Conservation (phyloP, 2,797 vertebrate species). For the Odontamblyopus lacepedii region DNA sequence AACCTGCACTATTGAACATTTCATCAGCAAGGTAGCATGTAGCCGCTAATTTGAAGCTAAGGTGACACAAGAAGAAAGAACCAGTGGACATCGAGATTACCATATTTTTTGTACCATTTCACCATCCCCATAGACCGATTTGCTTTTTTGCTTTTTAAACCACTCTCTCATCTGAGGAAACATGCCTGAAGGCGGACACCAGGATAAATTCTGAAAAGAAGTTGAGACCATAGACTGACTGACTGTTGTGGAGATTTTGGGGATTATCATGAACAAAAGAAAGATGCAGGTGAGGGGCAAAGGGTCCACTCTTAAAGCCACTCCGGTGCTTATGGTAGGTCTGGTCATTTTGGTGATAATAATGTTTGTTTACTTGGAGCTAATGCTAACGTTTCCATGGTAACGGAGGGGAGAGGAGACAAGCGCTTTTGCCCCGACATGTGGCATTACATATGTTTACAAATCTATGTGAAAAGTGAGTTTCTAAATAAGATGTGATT, state of each 20-base stretch:
- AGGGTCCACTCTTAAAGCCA: conserved; percentile 45
- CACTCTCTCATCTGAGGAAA: conserved; percentile 56
- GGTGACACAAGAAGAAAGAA: conserved; percentile 46
- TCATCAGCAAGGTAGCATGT: conserved; percentile 43
- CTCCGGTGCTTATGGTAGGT: conserved; percentile 56
- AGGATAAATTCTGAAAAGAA: conserved; percentile 61
- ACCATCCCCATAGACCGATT: conserved; percentile 41
- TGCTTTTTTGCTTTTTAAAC: conserved; percentile 48
- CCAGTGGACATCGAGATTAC: conserved; percentile 22
- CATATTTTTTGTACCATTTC: conserved; percentile 52
- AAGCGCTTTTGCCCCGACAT: conserved; percentile 14
- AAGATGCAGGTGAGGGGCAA: conserved; percentile 52
- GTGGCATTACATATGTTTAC: not conserved
- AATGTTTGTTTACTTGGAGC: conserved; percentile 70
- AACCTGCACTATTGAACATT: conserved; percentile 43
- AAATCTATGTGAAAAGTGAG: not conserved
- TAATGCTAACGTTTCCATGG: conserved; percentile 72
- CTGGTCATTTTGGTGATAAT: conserved; percentile 68
- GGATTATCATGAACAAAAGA: conserved; percentile 64
- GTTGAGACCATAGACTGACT: not conserved
- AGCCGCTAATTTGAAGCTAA: conserved; percentile 48
- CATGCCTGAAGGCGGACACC: conserved; percentile 52
- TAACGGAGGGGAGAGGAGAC: conserved; percentile 37
- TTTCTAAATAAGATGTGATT: not conserved
- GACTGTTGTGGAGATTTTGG: conserved; percentile 7